Percentiles rank a stretch among this genome's conserved stretches.
These are phyloP conservation scores for Hypothenemus hampei DNA, from an alignment of 1,140 invertebrate genomes.

Conservation along the genomic window DNA sequence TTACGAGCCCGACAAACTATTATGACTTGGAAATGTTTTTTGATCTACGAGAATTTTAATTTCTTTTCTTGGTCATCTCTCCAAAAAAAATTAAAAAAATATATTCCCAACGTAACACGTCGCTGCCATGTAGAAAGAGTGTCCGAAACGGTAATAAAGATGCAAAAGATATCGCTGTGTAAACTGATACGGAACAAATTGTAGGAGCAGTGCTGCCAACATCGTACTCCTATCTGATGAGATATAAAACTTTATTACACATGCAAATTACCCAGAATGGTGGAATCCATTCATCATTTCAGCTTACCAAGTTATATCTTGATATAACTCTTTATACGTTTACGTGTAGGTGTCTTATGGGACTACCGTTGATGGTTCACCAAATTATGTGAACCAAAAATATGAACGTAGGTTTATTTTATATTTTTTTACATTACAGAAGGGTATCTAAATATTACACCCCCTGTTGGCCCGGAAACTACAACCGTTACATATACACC, in stretches of 20 bases:
- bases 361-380: not conserved
- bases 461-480: not conserved
- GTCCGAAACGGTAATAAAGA: constrained; percentile 40
- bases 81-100: constrained; percentile 23
- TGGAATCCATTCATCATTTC: constrained; percentile 26
- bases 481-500: not conserved
- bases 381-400: not conserved
- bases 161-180: constrained; percentile 38
- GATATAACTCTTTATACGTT: constrained; percentile 11
- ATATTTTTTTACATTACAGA: no score
- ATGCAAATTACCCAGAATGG: constrained; percentile 29
- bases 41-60: constrained; percentile 36
- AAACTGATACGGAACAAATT: constrained; percentile 44
- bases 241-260: constrained; percentile 34
- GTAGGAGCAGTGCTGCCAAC: constrained; percentile 41
- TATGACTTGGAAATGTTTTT: constrained; percentile 36
- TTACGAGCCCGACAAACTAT: constrained; percentile 37
- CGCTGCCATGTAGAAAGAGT: constrained; percentile 38
- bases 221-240: constrained; percentile 38
- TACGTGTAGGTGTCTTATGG: constrained; percentile 20
- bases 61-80: constrained; percentile 1
- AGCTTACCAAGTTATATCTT: constrained; percentile 22
- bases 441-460: no score
- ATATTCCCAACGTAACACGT: no score
- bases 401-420: not conserved